phyloP scores from a whole-genome alignment of 2,113 vertebrate species.

The Oxyruncus cristatus region DNA sequence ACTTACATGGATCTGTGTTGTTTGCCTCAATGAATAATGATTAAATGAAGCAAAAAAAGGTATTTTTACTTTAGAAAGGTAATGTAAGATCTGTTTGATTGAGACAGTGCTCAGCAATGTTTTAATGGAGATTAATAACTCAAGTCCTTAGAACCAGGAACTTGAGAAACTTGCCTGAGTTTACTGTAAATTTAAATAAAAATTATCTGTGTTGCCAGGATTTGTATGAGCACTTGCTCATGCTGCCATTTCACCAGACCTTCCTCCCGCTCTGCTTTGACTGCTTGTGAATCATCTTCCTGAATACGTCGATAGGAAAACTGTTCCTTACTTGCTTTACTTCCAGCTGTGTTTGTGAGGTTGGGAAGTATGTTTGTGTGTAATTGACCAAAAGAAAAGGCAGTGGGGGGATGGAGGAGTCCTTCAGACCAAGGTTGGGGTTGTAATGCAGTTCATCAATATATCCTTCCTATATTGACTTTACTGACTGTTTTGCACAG shows the following conservation, averaged over 20 bases:
- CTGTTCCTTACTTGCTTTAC: background rate
- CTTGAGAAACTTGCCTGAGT: background rate
- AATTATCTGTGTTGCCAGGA: background rate
- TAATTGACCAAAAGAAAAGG: background rate
- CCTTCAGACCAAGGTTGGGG: background rate
- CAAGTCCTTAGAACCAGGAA: background rate
- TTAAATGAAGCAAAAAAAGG: background rate
- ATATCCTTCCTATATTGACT: background rate
- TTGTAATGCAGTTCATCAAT: background rate
- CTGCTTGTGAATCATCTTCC: background rate
- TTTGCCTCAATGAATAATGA: background rate
- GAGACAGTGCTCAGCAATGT: background rate
- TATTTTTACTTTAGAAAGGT: background rate
- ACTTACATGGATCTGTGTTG: background rate
- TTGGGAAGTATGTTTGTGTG: background rate
- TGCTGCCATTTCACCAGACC: background rate
- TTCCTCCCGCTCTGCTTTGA: background rate
- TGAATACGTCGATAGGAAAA: background rate
- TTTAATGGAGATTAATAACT: background rate
- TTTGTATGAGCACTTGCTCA: background rate
- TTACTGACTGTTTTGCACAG: background rate
- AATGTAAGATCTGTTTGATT: background rate
- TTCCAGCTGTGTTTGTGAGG: background rate
- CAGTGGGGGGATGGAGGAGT: accelerated
- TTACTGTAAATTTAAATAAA: background rate